phyloP scores from a whole-genome alignment of 2,888 invertebrate species.

The Nudaria mundana region DNA sequence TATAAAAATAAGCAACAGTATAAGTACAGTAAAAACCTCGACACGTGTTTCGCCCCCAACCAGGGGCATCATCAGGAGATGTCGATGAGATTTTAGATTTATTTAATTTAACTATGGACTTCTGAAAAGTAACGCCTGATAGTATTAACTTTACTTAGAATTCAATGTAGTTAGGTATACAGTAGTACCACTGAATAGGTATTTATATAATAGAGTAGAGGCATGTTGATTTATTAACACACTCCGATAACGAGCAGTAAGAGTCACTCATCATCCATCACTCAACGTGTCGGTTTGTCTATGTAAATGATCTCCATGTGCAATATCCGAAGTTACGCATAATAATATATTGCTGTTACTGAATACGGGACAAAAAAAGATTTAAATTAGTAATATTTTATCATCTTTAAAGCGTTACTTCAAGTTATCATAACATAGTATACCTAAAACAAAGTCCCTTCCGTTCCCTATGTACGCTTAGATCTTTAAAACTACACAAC shows the following conservation, averaged over 20 bases:
- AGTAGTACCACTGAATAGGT: conserved; percentile 26
- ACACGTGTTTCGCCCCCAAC: too few species aligned
- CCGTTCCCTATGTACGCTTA: too few species aligned
- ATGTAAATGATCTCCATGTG: conserved; percentile 43
- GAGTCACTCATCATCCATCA: conserved; percentile 49
- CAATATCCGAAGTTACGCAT: conserved; percentile 32
- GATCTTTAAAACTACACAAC: too few species aligned
- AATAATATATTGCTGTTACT: conserved; percentile 3
- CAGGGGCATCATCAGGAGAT: too few species aligned
- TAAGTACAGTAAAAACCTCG: too few species aligned
- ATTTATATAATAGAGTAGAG: too few species aligned
- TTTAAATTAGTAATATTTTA: neutral
- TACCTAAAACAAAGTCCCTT: too few species aligned
- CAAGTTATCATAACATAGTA: too few species aligned
- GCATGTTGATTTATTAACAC: conserved; percentile 43
- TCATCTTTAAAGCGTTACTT: neutral
- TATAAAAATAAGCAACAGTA: too few species aligned
- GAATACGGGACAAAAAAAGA: neutral
- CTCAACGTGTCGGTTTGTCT: conserved; percentile 44
- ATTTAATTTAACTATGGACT: too few species aligned
- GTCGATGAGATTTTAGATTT: too few species aligned
- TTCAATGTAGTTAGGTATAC: conserved; percentile 1
- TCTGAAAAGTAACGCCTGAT: too few species aligned
- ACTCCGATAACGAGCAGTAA: conserved; percentile 42
- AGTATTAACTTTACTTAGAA: neutral